Evolutionary conservation across 2,797 vertebrate genomes (phyloP).

Genomic region (Gymnopithys bicolor): DNA sequence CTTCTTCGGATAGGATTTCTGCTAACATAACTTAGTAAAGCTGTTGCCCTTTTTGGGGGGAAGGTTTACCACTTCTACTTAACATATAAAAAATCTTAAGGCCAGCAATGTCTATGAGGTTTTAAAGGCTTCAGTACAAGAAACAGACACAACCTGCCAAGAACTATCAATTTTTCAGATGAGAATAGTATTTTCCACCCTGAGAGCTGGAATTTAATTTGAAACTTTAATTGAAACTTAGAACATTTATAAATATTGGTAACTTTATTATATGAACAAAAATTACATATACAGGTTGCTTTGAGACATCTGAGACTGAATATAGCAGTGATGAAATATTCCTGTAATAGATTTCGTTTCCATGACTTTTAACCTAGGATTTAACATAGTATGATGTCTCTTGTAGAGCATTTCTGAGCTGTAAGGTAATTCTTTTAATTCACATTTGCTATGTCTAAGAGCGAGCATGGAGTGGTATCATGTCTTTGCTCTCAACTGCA

Average conservation of each 20-base stretch:
- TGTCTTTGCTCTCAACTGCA: not conserved
- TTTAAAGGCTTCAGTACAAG: not conserved
- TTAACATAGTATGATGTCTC: not conserved
- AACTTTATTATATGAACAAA: not conserved
- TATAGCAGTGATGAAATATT: not conserved
- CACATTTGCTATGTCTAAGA: not conserved
- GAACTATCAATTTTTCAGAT: not conserved
- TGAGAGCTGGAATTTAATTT: not conserved
- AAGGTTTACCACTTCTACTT: not conserved
- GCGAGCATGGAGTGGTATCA: not conserved
- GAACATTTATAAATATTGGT: not conserved
- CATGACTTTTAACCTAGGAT: not conserved
- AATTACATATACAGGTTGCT: not conserved
- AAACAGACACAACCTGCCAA: not conserved
- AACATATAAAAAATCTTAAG: not conserved
- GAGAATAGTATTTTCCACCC: not conserved
- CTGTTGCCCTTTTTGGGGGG: not conserved
- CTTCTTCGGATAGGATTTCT: not conserved
- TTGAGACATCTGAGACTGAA: not conserved
- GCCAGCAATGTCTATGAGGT: not conserved
- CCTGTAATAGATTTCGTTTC: not conserved
- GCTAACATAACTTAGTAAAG: not conserved
- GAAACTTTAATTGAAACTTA: not conserved
- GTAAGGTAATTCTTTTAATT: not conserved
- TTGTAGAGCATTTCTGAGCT: not conserved